Evolutionary conservation across 2,888 invertebrate species (phyloP), one percentile per base, ranked within the genome.

Genomic region (Cheilosia scutellata): DNA sequence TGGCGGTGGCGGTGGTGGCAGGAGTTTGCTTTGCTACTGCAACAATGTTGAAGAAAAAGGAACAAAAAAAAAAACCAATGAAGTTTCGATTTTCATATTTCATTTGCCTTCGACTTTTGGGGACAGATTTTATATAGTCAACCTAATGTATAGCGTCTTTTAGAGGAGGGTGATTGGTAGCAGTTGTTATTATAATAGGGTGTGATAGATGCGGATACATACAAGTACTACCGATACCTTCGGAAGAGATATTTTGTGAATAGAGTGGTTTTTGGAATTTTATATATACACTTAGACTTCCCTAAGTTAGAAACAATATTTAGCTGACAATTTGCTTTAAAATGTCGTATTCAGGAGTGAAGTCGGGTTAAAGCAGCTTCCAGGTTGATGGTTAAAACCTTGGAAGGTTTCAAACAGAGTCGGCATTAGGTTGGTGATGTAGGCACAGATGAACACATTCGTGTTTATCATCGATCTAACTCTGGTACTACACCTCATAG

Each of bases 51-150:
- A 16, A n/a, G 25, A 16, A 25, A 5, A n/a, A 16, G 6, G 5
- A 49, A 13, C 47, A 42, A 53, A 13, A 13, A 58, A 42, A 53
- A 13, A 55, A 55, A 65, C 33, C 63, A 70, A 62, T 70, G 55
- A 70, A 70, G 62, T 62, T 70, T 62, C 53, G 70, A 63, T 77
- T 77, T 77, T 77, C 55, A 77, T 77, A 70, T 70, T 70, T 77
- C 53, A 62, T 44, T 53, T 40, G 42, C 16, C 60, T 71, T 33
- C 31, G 27, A 5, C 11, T 27, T 11, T 37, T n/a, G 9, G 55
- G 42, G 57, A 42, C 25, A 40, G 4, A 53, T 27, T 51, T 37
- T 47, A 44, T 60, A 44, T 16, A 27, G 51, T 11, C 60, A 25
- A 53, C 27, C 53, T 70, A 78, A 78, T 63, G 70, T 70, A 62